phyloP scores from a whole-genome alignment of 1,140 invertebrate species.

The Copidosoma floridanum region DNA sequence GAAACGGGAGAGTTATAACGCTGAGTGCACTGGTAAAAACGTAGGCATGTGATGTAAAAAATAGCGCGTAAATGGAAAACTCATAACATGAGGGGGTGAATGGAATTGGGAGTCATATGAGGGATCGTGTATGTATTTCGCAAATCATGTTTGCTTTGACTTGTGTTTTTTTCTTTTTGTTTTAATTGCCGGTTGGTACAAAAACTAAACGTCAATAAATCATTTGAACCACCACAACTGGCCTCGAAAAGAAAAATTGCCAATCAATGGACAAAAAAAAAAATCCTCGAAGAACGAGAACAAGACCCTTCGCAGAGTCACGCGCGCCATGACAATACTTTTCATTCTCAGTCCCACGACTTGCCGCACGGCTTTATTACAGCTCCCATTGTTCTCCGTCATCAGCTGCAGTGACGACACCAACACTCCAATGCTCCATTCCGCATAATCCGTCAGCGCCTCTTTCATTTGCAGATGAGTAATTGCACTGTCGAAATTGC shows the following conservation, averaged over 20 bases:
- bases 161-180: no score
- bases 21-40: no score
- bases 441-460: neutral
- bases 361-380: neutral
- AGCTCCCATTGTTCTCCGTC: slow-evolving; percentile 6
- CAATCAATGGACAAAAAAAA: neutral
- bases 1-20: neutral
- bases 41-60: no score
- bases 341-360: slow-evolving; percentile 10
- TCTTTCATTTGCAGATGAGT: slow-evolving; percentile 5
- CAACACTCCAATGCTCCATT: neutral
- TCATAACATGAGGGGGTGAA: neutral
- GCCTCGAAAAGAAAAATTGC: neutral
- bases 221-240: no score
- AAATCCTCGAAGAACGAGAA: neutral
- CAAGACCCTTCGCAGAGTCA: neutral
- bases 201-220: no score
- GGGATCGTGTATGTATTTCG: no score
- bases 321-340: slow-evolving; percentile 5
- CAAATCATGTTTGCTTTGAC: no score
- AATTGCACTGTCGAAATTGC: neutral
- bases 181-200: slow-evolving; percentile 1
- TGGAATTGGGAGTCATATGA: neutral
- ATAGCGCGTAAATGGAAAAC: neutral
- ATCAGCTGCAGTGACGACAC: slow-evolving; percentile 1